phyloP scores from a whole-genome alignment of 1,140 invertebrate genomes.

The Drosophila ironensis region DNA sequence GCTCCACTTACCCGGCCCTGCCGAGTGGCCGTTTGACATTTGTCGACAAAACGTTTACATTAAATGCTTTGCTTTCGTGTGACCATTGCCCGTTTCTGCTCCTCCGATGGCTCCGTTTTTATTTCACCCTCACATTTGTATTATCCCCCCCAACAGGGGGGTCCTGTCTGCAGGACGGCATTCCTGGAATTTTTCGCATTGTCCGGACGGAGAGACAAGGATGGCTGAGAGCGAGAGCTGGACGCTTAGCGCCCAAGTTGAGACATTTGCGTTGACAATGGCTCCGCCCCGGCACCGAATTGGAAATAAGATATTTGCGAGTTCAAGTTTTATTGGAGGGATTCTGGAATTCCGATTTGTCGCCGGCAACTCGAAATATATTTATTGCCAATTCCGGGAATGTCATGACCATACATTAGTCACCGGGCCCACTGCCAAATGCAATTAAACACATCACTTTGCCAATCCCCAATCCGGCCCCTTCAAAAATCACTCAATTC shows the following conservation, averaged over 20 bases:
- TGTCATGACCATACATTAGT: constrained; percentile 35
- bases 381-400: constrained; percentile 39
- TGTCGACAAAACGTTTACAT: constrained; percentile 80
- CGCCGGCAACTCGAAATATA: constrained; percentile 2
- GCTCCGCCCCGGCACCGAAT: constrained; percentile 37
- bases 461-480: not conserved
- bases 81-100: constrained; percentile 53
- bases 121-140: constrained; percentile 17
- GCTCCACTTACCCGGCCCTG: constrained; percentile 3
- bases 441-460: constrained; percentile 54
- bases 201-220: constrained; percentile 33
- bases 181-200: constrained; percentile 71
- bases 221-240: constrained; percentile 3
- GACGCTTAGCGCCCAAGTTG: constrained; percentile 47
- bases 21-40: constrained; percentile 73
- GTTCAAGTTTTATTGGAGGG: constrained; percentile 5
- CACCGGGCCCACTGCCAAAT: constrained; percentile 36
- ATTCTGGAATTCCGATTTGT: not conserved
- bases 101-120: constrained; percentile 11
- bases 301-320: constrained; percentile 52
- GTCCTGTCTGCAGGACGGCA: constrained; percentile 56
- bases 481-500: constrained; percentile 73
- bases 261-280: constrained; percentile 78
- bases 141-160: constrained; percentile 33
- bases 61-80: constrained; percentile 72